Conservation (phyloP, 2,113 vertebrate species). For the Emberiza fucata region DNA sequence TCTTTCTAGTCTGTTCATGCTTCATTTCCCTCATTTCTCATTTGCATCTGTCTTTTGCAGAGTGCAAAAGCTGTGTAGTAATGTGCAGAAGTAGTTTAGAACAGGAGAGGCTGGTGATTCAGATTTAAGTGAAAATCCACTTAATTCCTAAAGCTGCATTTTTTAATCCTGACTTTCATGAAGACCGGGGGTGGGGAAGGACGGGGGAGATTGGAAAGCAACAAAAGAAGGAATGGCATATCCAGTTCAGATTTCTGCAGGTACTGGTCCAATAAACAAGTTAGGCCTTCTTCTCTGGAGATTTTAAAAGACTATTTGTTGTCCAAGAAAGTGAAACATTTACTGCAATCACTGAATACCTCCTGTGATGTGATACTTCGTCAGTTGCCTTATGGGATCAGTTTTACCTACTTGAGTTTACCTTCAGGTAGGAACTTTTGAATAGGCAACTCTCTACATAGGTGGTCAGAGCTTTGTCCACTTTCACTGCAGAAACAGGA, state of each 20-base stretch:
- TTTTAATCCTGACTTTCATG: background rate
- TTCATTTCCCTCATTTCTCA: background rate
- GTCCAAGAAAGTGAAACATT: background rate
- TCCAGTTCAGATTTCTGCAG: background rate
- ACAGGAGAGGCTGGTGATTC: background rate
- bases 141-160: background rate
- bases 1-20: background rate
- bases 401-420: background rate
- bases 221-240: background rate
- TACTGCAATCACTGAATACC: background rate
- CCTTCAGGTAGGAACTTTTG: background rate
- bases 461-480: background rate
- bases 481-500: background rate
- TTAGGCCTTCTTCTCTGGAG: background rate
- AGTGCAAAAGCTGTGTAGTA: background rate
- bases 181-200: fast-evolving
- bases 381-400: background rate
- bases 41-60: background rate
- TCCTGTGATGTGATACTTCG: background rate
- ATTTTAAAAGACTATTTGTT: background rate
- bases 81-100: background rate
- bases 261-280: background rate
- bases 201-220: background rate
- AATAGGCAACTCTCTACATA: background rate
- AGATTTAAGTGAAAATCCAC: background rate